Conservation (phyloP, 2,888 invertebrate species). For the Apodemia hepburni region DNA sequence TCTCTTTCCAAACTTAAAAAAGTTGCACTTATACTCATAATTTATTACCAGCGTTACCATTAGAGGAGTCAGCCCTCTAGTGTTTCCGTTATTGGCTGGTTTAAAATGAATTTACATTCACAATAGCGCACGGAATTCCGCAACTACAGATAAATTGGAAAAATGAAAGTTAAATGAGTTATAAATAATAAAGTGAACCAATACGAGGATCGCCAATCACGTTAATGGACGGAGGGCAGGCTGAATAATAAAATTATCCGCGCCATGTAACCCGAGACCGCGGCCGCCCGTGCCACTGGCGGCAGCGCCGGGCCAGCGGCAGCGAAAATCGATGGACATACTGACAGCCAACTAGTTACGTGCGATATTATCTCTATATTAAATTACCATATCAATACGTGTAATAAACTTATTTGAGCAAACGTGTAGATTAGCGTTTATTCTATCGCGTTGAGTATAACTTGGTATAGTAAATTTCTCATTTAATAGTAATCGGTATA, state of each 20-base stretch:
- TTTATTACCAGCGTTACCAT: too few relatives aligned
- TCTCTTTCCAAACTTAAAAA: too few relatives aligned
- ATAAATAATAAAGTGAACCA: constrained; percentile 26
- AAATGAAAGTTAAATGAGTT: constrained; percentile 37
- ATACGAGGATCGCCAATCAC: constrained; percentile 27
- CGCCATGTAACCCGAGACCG: constrained; percentile 30
- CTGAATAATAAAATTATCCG: constrained; percentile 37
- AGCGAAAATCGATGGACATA: not conserved
- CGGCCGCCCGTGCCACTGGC: constrained; percentile 18
- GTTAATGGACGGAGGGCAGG: constrained; percentile 31
- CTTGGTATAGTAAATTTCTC: too few relatives aligned
- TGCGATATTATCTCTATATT: too few relatives aligned
- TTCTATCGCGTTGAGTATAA: too few relatives aligned
- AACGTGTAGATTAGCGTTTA: too few relatives aligned
- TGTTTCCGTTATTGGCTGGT: not conserved
- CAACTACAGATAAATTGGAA: constrained; percentile 19
- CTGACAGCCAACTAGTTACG: too few relatives aligned
- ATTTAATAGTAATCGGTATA: too few relatives aligned
- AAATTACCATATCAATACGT: too few relatives aligned
- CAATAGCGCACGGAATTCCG: constrained; percentile 5
- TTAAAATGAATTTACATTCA: not conserved
- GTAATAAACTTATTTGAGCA: too few relatives aligned
- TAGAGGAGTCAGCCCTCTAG: too few relatives aligned
- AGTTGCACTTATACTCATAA: too few relatives aligned
- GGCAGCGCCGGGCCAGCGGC: not conserved